Percentiles rank a stretch among this genome's conserved stretches.
phyloP scores from a whole-genome alignment of 2,888 invertebrate genomes.

The Nomada ruficornis region DNA sequence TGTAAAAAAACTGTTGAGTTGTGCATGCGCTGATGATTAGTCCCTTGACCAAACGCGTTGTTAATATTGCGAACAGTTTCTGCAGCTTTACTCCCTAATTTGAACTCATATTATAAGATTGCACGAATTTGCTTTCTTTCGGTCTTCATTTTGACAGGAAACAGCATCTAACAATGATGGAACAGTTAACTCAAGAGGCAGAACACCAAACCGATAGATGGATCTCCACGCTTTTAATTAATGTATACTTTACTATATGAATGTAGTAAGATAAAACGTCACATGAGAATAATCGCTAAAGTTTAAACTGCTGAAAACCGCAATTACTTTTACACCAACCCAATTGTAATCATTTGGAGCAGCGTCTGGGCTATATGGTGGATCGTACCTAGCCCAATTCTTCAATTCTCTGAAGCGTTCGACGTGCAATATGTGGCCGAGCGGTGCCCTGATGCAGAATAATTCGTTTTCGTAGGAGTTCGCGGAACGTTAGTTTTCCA shows the following conservation, averaged over 20 bases:
- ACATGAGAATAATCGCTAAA: too few species aligned
- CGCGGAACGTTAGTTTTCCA: too few species aligned
- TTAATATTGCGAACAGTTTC: constrained; percentile 16
- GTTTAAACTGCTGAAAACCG: background rate
- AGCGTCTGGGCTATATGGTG: too few species aligned
- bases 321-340: background rate
- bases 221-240: background rate
- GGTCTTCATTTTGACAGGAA: too few species aligned
- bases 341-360: too few species aligned
- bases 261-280: background rate
- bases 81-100: constrained; percentile 15
- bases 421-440: too few species aligned
- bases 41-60: constrained; percentile 9
- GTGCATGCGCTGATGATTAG: constrained; percentile 15
- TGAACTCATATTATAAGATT: constrained; percentile 24
- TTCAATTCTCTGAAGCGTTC: too few species aligned
- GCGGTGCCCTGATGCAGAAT: too few species aligned
- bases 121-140: background rate
- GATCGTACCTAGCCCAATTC: too few species aligned
- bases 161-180: background rate
- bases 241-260: background rate
- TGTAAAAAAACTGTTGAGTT: constrained; percentile 10
- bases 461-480: too few species aligned
- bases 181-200: background rate
- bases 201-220: background rate